Percentiles rank a stretch among this genome's conserved stretches.
phyloP scores from a whole-genome alignment of 1,140 invertebrate species.

The Daktulosphaira vitifoliae region DNA sequence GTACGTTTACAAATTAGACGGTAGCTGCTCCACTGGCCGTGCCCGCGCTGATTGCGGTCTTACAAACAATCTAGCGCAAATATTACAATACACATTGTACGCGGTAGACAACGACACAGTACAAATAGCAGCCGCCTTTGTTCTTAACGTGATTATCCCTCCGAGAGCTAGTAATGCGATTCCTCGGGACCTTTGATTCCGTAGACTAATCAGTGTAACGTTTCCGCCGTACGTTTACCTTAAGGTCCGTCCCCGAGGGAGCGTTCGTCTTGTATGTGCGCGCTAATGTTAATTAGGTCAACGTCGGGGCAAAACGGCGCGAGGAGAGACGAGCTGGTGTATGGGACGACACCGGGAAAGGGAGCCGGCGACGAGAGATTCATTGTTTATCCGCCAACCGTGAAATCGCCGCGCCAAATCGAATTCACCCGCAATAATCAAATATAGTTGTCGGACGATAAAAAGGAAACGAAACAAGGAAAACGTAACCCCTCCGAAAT shows the following conservation, averaged over 20 bases:
- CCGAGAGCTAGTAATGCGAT: no score
- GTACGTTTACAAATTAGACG: slow-evolving; percentile 46
- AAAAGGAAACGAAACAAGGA: slow-evolving; percentile 7
- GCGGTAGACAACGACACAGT: no score
- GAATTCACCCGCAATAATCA: slow-evolving; percentile 23
- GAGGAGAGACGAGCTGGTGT: background rate
- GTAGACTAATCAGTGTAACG: background rate
- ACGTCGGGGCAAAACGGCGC: background rate
- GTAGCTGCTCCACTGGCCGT: no score
- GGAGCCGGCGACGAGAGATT: background rate
- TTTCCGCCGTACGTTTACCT: background rate
- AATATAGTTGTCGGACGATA: slow-evolving; percentile 17
- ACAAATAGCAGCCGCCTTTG: no score
- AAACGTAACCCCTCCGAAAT: background rate
- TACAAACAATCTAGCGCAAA: no score
- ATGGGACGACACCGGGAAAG: background rate
- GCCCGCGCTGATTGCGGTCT: no score
- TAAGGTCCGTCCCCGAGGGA: no score
- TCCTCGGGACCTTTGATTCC: background rate
- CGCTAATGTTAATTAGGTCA: slow-evolving; percentile 15
- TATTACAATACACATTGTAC: no score
- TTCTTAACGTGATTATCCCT: no score
- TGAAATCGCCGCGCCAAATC: slow-evolving; percentile 26
- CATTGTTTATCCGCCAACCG: slow-evolving; percentile 29
- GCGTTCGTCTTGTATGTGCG: background rate